phyloP scores from a whole-genome alignment of 2,113 vertebrate genomes.

The Eleginops maclovinus region DNA sequence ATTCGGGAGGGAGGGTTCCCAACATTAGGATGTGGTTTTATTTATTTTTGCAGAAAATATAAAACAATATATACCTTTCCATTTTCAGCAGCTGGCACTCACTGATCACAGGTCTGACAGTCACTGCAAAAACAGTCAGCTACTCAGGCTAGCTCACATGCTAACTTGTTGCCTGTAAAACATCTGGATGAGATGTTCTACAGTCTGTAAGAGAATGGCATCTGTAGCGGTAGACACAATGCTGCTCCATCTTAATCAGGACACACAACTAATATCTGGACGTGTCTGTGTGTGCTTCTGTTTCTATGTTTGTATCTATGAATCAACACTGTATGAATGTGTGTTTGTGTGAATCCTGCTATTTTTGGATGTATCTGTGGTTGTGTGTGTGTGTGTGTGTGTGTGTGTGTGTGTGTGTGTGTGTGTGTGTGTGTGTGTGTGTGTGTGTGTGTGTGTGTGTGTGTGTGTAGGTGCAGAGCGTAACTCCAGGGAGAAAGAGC shows the following conservation, averaged over 20 bases:
- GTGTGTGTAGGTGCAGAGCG: constrained; percentile 86
- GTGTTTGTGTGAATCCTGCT: constrained; percentile 10
- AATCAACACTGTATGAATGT: constrained; percentile 11
- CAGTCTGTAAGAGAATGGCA: constrained; percentile 50
- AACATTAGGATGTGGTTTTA: no score
- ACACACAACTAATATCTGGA: constrained; percentile 18
- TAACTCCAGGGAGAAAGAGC: constrained; percentile 91
- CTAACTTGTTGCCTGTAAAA: constrained; percentile 59
- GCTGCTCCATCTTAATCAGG: constrained; percentile 14
- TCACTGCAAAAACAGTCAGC: constrained; percentile 62
- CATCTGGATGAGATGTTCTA: constrained; percentile 65
- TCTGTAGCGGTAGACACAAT: constrained; percentile 27
- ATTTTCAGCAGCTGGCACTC: neutral
- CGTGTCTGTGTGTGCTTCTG: constrained; percentile 31
- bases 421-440: constrained; percentile 26
- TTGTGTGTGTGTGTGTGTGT: neutral
- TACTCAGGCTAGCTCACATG: constrained; percentile 30
- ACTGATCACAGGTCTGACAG: constrained; percentile 35
- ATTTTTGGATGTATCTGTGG: no score
- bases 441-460: constrained; percentile 15
- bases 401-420: constrained; percentile 1
- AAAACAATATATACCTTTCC: neutral
- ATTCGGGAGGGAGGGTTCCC: no score
- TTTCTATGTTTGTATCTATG: constrained; percentile 22
- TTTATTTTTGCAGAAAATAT: neutral